Percentiles rank a stretch among this genome's conserved stretches.
Conservation (phyloP, 2,113 vertebrate genomes). For the Gadus chalcogrammus region DNA sequence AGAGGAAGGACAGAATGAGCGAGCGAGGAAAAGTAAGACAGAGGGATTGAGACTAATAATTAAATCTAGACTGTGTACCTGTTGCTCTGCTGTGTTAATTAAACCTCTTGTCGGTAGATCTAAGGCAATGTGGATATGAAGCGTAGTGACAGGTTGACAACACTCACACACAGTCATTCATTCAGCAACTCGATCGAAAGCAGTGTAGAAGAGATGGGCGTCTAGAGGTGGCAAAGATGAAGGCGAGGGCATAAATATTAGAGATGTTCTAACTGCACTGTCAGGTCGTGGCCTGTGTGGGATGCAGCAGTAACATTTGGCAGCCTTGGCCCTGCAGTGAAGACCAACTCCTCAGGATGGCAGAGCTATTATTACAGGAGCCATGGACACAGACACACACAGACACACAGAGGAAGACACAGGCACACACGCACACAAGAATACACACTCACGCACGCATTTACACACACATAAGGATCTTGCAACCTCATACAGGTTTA, state of each 20-base stretch:
- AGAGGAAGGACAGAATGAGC: background rate
- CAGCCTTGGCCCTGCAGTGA: background rate
- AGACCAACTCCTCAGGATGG: background rate
- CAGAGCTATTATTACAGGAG: background rate
- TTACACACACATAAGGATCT: background rate
- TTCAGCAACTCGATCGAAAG: background rate
- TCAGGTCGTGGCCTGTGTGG: background rate
- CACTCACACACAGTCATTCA: background rate
- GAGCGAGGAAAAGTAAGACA: background rate
- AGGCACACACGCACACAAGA: background rate
- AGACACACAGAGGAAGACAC: conserved; percentile 15
- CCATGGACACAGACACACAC: background rate
- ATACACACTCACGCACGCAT: background rate
- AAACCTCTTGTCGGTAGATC: conserved; percentile 52
- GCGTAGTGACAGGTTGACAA: conserved; percentile 42
- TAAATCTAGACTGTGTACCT: conserved; percentile 54
- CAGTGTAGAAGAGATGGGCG: background rate
- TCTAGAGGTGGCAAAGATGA: background rate
- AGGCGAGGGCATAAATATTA: background rate
- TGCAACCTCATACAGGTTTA: background rate
- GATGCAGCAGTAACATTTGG: background rate
- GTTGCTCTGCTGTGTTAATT: conserved; percentile 54
- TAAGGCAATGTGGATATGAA: conserved; percentile 45
- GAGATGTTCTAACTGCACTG: background rate
- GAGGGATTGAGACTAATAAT: conserved; percentile 31